Evolutionary conservation across 2,888 invertebrate species (phyloP).

Genomic region (Apodemia duryi): DNA sequence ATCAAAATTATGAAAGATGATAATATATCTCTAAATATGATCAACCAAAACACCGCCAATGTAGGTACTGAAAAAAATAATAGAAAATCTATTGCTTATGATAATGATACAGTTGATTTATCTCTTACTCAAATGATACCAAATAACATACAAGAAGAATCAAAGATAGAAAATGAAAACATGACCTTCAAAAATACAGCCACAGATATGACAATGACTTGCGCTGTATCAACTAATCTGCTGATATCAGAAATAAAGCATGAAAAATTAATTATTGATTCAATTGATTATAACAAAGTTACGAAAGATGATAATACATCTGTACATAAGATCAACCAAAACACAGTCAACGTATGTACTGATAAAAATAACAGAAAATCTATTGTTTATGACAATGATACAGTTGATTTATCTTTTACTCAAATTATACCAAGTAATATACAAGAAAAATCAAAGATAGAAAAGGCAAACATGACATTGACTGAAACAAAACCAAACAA

Average conservation of each 20-base stretch:
- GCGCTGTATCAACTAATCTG: slow-evolving; percentile 30
- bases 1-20: background rate
- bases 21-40: slow-evolving; percentile 3
- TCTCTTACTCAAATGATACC: background rate
- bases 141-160: slow-evolving; percentile 9
- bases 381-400: background rate
- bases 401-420: background rate
- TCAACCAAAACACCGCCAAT: slow-evolving; percentile 24
- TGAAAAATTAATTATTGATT: background rate
- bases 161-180: slow-evolving; percentile 29
- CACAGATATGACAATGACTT: slow-evolving; percentile 34
- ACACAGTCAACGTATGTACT: slow-evolving; percentile 15
- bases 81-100: background rate
- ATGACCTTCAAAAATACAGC: background rate
- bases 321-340: slow-evolving; percentile 22
- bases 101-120: background rate
- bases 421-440: background rate
- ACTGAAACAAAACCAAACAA: slow-evolving; percentile 30
- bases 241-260: slow-evolving; percentile 13
- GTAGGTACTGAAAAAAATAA: background rate
- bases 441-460: slow-evolving; percentile 25
- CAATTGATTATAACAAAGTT: background rate
- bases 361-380: background rate
- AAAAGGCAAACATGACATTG: slow-evolving; percentile 33
- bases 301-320: background rate